Conservation (phyloP, 2,888 invertebrate species). For the Metellina segmentata region DNA sequence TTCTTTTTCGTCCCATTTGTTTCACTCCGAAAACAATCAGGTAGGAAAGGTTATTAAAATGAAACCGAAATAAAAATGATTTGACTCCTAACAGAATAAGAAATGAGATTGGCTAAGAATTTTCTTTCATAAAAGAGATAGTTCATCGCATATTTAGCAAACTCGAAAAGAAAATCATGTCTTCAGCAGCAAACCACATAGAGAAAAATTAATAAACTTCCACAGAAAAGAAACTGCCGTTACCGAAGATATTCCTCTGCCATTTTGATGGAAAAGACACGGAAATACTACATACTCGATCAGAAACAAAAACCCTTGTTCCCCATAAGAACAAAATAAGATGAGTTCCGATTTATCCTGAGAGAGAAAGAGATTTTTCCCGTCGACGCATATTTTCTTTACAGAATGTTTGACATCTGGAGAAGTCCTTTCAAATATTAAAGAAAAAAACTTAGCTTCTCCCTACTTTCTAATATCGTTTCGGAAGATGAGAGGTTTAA, state of each 20-base stretch:
- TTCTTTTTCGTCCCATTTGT: neutral
- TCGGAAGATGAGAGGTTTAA: constrained; percentile 42
- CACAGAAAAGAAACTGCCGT: neutral
- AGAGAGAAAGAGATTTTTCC: constrained; percentile 4
- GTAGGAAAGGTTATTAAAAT: too few relatives aligned
- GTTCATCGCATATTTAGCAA: neutral
- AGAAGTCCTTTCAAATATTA: constrained; percentile 27
- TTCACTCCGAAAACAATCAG: neutral
- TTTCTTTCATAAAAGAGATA: neutral
- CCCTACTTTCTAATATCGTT: constrained; percentile 51
- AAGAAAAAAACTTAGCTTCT: neutral
- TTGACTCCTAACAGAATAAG: neutral
- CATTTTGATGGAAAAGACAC: neutral
- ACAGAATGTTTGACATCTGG: constrained; percentile 30
- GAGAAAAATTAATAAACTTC: neutral
- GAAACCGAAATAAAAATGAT: too few relatives aligned
- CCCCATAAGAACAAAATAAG: neutral
- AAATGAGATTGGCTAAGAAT: neutral
- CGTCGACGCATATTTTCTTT: constrained; percentile 14
- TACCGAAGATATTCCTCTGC: neutral
- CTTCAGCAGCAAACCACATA: neutral
- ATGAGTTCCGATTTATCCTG: neutral
- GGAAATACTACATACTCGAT: neutral
- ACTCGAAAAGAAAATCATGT: neutral
- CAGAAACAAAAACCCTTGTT: neutral